Base-by-base conservation (phyloP, 2,797 vertebrate species). In the Acrocephalus scirpaceus region DNA sequence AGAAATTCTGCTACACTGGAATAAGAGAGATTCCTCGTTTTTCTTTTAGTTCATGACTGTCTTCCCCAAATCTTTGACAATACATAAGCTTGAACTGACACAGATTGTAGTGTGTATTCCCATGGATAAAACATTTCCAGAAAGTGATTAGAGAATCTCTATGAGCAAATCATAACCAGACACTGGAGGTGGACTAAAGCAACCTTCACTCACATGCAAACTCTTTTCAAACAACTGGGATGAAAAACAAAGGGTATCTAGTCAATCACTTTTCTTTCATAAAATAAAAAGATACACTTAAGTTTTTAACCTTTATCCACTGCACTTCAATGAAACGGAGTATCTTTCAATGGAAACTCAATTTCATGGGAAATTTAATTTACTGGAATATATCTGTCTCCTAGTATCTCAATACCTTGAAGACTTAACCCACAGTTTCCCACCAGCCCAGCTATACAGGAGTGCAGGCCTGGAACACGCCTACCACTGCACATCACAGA, bases 301-400 rank as follows among this genome's bases (percentile, higher is more conserved):
- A 67, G 32, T 70, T 51, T n/a, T 16, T 80, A 76, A 66, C n/a
- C 67, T 94, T 76, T 36, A 58, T 70, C 42, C 32, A 58, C 22
- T 29, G 26, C 45, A 54, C 54, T 69, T 88, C 83, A 69, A 29
- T n/a, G 60, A 78, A 70, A 84, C 13, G 1, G 10, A 51, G 32
- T n/a, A 13, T 67, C 11, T 65, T 85, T 85, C 34, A 85, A 61
- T 4, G 21, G 88, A 86, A 94, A 88, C 38, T 57, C 45, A 67
- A 86, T 90, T 83, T 86, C 27, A 73, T 27, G 51, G 74, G 60
- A 85, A 89, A 82, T 81, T 47, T 79, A 91, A 87, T 56, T 82
- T n/a, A 79, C 20, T 48, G 69, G 40, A 67, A 85, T 70, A 40
- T 44, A 79, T 76, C 40, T 79, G 48, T 71, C 57, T 92, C 78